These are phyloP conservation scores for Eupristina koningsbergeri DNA, from an alignment of 1,140 invertebrate species.

Conservation along the genomic window DNA sequence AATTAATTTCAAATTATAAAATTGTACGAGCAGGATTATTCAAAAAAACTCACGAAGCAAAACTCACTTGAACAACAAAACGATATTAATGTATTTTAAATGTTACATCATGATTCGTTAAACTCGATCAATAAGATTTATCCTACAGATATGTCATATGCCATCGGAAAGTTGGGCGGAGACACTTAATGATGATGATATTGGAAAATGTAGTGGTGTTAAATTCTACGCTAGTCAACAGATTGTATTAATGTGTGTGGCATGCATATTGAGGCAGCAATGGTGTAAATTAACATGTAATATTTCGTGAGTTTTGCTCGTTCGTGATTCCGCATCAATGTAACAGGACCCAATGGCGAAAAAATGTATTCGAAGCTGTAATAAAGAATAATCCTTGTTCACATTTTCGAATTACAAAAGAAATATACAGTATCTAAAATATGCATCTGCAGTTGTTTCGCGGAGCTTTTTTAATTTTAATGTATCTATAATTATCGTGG, in stretches of 20 bases:
- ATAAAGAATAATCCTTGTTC: not conserved
- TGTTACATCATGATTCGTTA: not conserved
- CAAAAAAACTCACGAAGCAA: not conserved
- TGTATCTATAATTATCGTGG: not conserved
- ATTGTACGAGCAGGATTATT: not conserved
- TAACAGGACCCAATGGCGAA: not conserved
- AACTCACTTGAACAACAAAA: not conserved
- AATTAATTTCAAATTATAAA: too few relatives aligned
- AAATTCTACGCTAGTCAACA: too few relatives aligned
- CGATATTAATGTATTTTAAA: not conserved
- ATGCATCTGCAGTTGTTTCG: too few relatives aligned
- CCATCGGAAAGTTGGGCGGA: not conserved
- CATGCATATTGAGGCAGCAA: not conserved
- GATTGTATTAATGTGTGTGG: not conserved
- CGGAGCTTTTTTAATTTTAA: not conserved
- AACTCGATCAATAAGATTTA: not conserved
- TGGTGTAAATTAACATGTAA: not conserved
- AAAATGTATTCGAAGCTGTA: too few relatives aligned
- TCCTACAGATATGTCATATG: not conserved
- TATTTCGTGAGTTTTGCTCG: not conserved
- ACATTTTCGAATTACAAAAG: not conserved
- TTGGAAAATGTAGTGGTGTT: not conserved
- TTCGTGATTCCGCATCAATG: not conserved
- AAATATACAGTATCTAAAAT: not conserved
- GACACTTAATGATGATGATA: not conserved